Evolutionary conservation across 2,113 vertebrate genomes (phyloP).

Genomic region (Leptocoma aspasia): DNA sequence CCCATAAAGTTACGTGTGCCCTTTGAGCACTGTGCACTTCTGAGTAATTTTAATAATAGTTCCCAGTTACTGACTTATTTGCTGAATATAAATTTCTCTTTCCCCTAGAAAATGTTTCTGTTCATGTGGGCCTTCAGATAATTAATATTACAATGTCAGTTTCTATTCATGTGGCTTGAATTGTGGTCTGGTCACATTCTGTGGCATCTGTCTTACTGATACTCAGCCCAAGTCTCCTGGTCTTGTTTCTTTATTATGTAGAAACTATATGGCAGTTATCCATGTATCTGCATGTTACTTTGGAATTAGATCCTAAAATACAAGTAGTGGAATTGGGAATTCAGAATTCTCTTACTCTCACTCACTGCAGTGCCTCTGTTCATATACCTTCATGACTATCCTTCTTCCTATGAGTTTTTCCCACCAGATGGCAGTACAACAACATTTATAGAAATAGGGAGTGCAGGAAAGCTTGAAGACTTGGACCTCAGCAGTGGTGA

Average conservation of each 20-base stretch:
- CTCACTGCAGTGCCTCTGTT: not conserved
- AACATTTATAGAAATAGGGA: not conserved
- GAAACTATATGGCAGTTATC: not conserved
- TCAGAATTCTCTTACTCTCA: not conserved
- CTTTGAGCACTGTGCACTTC: not conserved
- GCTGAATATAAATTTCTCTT: not conserved
- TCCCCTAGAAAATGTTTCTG: not conserved
- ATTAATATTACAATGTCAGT: not conserved
- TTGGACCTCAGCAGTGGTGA: not conserved
- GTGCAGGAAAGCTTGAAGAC: not conserved
- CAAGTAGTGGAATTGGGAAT: not conserved
- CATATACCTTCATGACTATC: not conserved
- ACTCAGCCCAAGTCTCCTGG: not conserved
- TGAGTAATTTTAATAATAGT: not conserved
- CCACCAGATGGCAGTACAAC: constrained; percentile 71
- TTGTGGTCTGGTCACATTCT: not conserved
- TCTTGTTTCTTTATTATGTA: not conserved
- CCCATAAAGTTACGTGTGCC: not conserved
- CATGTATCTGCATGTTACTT: not conserved
- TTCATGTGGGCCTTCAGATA: not conserved
- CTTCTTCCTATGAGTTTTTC: not conserved
- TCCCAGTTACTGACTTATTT: not conserved
- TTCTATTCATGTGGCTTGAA: not conserved
- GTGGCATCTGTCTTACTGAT: not conserved
- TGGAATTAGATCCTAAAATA: not conserved